phyloP scores from a whole-genome alignment of 2,888 invertebrate species.

The Pardosa pseudoannulata region DNA sequence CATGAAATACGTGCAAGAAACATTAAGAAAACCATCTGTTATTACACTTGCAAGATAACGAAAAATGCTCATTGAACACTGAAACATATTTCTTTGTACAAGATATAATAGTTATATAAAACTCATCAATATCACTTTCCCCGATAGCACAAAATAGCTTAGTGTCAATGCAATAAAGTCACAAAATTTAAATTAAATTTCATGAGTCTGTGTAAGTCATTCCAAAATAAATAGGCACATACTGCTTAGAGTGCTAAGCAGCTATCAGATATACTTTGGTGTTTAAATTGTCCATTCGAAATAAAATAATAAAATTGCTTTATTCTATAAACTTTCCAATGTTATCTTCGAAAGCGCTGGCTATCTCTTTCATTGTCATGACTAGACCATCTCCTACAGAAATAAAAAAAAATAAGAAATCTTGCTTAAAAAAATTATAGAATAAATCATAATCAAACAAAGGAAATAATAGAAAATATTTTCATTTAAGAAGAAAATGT shows the following conservation, averaged over 20 bases:
- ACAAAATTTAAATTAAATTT: too few relatives aligned
- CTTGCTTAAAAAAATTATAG: neutral
- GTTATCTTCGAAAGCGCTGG: slow-evolving; percentile 62
- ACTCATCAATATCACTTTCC: too few relatives aligned
- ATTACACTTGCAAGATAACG: too few relatives aligned
- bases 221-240: slow-evolving; percentile 5
- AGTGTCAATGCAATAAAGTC: too few relatives aligned
- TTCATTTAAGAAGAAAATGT: too few relatives aligned
- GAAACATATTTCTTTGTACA: too few relatives aligned
- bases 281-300: slow-evolving; percentile 14
- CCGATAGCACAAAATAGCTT: too few relatives aligned
- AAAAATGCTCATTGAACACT: too few relatives aligned
- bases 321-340: slow-evolving; percentile 25
- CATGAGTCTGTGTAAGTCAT: too few relatives aligned
- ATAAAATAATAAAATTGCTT: slow-evolving; percentile 36
- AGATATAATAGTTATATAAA: too few relatives aligned
- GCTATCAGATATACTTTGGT: slow-evolving; percentile 40
- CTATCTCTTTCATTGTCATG: slow-evolving; percentile 56
- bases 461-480: too few relatives aligned
- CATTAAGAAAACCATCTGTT: neutral
- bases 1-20: neutral
- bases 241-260: neutral
- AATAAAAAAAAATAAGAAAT: neutral
- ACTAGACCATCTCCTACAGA: slow-evolving; percentile 60
- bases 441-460: neutral